Percentiles rank a stretch among this genome's conserved stretches.
Conservation (phyloP, 2,888 invertebrate species). For the Eupithecia abbreviata region DNA sequence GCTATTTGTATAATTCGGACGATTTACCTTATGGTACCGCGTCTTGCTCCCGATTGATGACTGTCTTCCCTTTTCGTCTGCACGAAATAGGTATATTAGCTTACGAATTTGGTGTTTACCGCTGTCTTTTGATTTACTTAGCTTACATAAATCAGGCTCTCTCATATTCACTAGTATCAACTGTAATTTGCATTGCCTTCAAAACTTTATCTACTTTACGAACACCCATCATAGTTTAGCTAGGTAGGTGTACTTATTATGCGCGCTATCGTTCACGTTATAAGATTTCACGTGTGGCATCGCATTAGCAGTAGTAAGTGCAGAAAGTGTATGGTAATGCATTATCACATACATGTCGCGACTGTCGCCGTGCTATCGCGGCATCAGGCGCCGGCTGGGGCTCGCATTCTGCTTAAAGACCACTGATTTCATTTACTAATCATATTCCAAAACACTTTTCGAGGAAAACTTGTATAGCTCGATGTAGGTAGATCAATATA, state of each 20-base stretch:
- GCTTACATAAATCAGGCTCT: not conserved
- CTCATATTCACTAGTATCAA: not conserved
- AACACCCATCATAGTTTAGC: not conserved
- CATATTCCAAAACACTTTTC: slow-evolving; percentile 23
- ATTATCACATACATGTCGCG: slow-evolving; percentile 72
- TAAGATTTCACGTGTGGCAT: slow-evolving; percentile 42
- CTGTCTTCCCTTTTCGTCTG: slow-evolving; percentile 27
- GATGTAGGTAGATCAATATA: not conserved
- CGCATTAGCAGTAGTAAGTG: slow-evolving; percentile 60
- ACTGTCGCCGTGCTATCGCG: slow-evolving; percentile 67
- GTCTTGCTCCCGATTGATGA: slow-evolving; percentile 33
- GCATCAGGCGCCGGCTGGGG: slow-evolving; percentile 62
- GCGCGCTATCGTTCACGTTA: slow-evolving; percentile 26
- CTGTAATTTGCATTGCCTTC: not conserved
- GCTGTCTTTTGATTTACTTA: not conserved
- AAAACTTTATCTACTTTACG: not conserved
- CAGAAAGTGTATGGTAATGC: slow-evolving; percentile 72
- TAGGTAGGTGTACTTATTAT: slow-evolving; percentile 6
- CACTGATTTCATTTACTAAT: slow-evolving; percentile 33
- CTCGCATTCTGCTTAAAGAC: slow-evolving; percentile 27
- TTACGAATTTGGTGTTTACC: not conserved
- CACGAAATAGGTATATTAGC: not conserved
- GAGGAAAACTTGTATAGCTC: not conserved
- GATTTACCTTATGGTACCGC: slow-evolving; percentile 59
- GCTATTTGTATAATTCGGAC: slow-evolving; percentile 79